Evolutionary conservation across 2,113 vertebrate genomes (phyloP), one percentile per base, ranked within the genome.

Genomic region (Chascanopsetta lugubris): DNA sequence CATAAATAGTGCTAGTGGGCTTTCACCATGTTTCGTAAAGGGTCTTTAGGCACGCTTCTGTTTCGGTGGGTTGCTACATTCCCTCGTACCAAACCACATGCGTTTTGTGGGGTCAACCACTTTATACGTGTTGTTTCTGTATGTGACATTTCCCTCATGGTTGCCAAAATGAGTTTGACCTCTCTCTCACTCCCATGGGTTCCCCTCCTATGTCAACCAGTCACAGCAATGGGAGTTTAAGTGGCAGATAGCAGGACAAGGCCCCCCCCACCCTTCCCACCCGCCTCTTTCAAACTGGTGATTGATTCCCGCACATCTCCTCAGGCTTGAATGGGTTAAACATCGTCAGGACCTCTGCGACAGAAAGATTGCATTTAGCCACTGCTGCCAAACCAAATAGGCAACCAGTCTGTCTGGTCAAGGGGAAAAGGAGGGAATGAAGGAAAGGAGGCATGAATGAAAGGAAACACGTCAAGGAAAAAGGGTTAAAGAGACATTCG

Each of bases 301-400:
- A 90, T 89, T 86, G 80, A 87, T 88, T 88, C 66, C 61, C 46
- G 40, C 45, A 27, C 82, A 65, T 70, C 47, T 3, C 38, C 47
- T 3, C 38, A 36, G 20, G 59, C 34, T 17, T 59, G 75, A 89
- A 90, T 65, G 85, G 85, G 89, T 90, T 92, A 90, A 92, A 79
- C 72, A 53, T 82, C 79, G 75, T 53, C 59, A 22, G 69, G 74
- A 77, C 85, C 80, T 73, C 72, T 75, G 76, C 56, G 71, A 53
- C 46, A 72, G 56, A 29, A 54, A 86, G 85, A 92, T 89, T 90
- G 85, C 79, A 77, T 91, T 89, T 79, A 87, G 84, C 77, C 68
- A 18, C 64, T 61, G 62, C 83, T 88, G 89, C 86, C 88, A 90
- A 82, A 74, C 69, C 57, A 87, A 87, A 90, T 84, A 84, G 74